Percentiles rank a stretch among this genome's conserved stretches.
These are phyloP conservation scores for Smittia aterrima DNA, from an alignment of 2,888 invertebrate genomes.

Conservation along the genomic window DNA sequence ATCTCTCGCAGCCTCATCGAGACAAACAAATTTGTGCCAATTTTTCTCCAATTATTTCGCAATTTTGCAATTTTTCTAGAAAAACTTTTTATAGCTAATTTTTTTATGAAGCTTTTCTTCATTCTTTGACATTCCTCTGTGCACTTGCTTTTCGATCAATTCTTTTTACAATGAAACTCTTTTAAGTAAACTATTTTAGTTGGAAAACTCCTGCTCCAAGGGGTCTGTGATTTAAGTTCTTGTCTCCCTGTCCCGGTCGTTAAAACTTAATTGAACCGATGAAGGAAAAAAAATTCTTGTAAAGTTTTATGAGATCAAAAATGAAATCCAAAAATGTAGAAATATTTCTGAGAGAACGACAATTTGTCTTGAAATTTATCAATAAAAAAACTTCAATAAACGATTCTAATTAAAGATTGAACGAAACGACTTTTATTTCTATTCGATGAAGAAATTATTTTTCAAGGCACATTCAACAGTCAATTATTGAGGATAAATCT, in stretches of 20 bases:
- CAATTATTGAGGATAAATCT: too few relatives aligned
- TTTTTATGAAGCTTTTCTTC: slow-evolving; percentile 6
- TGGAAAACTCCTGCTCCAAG: too few relatives aligned
- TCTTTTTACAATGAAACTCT: slow-evolving; percentile 46
- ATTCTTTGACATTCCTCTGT: slow-evolving; percentile 5
- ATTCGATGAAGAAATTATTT: too few relatives aligned
- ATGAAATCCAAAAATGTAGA: background rate
- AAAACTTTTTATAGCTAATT: slow-evolving; percentile 13
- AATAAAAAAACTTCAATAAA: background rate
- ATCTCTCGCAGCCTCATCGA: background rate
- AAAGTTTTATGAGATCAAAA: background rate
- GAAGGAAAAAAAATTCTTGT: background rate
- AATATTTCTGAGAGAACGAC: background rate
- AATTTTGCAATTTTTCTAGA: background rate
- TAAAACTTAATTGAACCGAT: background rate
- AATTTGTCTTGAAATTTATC: background rate
- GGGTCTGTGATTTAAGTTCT: slow-evolving; percentile 3
- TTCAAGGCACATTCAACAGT: too few relatives aligned
- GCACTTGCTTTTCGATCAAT: background rate
- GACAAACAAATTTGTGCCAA: slow-evolving; percentile 16
- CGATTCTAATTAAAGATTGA: slow-evolving; percentile 15
- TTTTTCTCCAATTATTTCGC: background rate
- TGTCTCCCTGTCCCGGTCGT: background rate
- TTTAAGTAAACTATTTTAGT: too few relatives aligned
- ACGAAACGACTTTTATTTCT: background rate